These are phyloP conservation scores for Diplogasteroides magnus DNA, from an alignment of 1,140 invertebrate genomes.

Conservation along the genomic window DNA sequence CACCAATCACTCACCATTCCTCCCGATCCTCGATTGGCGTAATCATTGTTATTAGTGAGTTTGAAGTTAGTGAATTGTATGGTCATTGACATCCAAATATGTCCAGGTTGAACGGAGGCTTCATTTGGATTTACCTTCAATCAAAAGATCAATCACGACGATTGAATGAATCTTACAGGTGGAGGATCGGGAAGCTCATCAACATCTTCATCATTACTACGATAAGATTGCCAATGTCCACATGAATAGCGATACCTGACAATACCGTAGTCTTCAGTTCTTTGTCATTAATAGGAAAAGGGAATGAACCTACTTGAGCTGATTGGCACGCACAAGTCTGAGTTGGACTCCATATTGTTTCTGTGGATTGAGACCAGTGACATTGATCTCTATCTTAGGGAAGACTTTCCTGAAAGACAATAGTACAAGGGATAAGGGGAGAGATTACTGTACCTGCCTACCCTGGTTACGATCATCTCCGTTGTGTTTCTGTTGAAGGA, in stretches of 20 bases:
- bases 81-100: background rate
- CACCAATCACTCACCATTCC: background rate
- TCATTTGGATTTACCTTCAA: too few species aligned
- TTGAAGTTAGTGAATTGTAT: background rate
- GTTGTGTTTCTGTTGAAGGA: too few species aligned
- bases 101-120: background rate
- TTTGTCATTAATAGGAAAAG: background rate
- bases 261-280: background rate
- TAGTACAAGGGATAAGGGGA: background rate
- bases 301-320: background rate
- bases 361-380: background rate
- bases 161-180: too few species aligned
- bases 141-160: too few species aligned
- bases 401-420: background rate
- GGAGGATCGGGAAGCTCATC: too few species aligned
- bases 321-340: background rate
- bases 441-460: background rate
- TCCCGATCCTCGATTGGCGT: background rate
- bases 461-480: background rate
- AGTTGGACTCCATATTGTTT: background rate
- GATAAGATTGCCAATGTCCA: too few species aligned
- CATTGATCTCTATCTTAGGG: background rate
- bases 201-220: too few species aligned
- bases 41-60: background rate
- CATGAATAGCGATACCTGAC: too few species aligned